Base-by-base conservation (phyloP, 2,113 vertebrate species). In the Silurus asotus region DNA sequence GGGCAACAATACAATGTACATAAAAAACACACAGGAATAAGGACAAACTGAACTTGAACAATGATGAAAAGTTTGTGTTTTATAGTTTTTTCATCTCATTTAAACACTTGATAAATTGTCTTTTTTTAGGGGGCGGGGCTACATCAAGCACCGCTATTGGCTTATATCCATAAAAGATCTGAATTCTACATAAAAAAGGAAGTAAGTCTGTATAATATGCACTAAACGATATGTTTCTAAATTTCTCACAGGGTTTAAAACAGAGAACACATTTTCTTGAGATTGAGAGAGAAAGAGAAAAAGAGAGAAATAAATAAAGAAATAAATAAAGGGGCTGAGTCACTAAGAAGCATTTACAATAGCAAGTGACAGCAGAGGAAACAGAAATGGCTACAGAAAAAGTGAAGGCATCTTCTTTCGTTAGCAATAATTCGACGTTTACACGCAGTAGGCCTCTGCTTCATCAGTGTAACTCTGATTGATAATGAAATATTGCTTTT, bases 61-160 rank as follows among this genome's bases (percentile, higher is more conserved):
- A 86, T 58, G 28, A 87, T 77, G 70, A 82, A 84, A 88, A 84
- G 69, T 81, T 88, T 87, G 82, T 78, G 51, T 87, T 91, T 87
- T 75, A 90, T 62, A 28, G 45, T 85, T 84, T 37, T 37, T 87
- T 59, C 17, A 89, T 90, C 88, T 90, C 90, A 90, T 86, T 86
- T 64, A 89, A 89, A 84, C 77, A 80, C 56, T 81, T 19, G 88
- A 53, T 77, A 77, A 59, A 84, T 83, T 85, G 88, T 92, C 14
- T 92, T 89, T 90, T 90, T 82, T 82, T 37, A 25, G 25, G 58
- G 79, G 48, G 70, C 91, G 93, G 92, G 91, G 91, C 92, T 93
- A 90, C 91, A 61, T 37, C 10, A 53, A 88, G 84, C 69, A 81
- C 82, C 64, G 74, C 86, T 20, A 89, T 82, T 81, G 70, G 81